Conservation (phyloP, 2,113 vertebrate genomes). For the Ardeotis arabs region DNA sequence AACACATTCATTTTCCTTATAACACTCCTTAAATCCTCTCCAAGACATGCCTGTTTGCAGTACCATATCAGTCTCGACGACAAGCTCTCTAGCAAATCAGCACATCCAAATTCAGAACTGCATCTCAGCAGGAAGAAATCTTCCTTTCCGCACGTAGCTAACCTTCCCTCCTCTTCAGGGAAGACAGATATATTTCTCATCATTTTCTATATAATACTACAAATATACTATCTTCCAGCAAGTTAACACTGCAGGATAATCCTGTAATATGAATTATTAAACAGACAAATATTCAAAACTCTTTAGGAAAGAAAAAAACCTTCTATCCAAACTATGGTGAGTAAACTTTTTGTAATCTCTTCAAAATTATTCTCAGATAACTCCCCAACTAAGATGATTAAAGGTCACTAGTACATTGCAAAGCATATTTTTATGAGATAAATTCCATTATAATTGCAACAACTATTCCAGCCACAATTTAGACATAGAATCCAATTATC, state of each 20-base stretch:
- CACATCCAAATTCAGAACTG: neutral
- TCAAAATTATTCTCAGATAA: constrained; percentile 35
- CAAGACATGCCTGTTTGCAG: neutral
- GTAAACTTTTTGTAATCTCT: constrained; percentile 23
- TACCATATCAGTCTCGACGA: neutral
- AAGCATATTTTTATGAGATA: constrained; percentile 67
- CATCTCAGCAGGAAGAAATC: neutral
- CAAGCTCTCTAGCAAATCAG: neutral
- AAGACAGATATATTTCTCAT: neutral
- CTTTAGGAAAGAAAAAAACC: neutral
- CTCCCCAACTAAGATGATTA: constrained; percentile 48
- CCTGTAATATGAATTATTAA: constrained; percentile 22
- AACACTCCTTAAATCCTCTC: neutral
- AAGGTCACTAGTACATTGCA: constrained; percentile 65
- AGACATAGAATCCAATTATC: constrained; percentile 82
- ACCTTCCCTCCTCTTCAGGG: neutral
- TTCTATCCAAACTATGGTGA: neutral
- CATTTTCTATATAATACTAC: neutral
- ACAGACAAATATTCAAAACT: constrained; percentile 32
- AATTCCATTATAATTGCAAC: constrained; percentile 74
- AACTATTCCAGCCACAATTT: constrained; percentile 74
- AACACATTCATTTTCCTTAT: neutral
- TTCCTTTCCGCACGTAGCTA: neutral
- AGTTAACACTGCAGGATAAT: neutral
- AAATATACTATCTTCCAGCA: neutral